phyloP scores from a whole-genome alignment of 2,113 vertebrate species.

The Mandrillus leucophaeus region DNA sequence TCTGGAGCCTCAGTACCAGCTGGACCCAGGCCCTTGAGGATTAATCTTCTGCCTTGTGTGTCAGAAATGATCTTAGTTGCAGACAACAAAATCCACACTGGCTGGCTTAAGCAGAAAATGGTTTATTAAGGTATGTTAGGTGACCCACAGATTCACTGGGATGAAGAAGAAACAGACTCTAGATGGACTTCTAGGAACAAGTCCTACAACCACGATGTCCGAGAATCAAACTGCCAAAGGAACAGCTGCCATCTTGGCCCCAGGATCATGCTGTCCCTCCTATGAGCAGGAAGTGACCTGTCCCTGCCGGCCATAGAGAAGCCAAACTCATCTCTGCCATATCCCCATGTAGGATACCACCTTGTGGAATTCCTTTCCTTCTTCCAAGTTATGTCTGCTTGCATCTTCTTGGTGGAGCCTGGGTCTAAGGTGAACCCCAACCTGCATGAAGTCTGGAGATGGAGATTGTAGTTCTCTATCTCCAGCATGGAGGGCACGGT shows the following conservation, averaged over 20 bases:
- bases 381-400: neutral
- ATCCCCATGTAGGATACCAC: neutral
- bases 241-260: neutral
- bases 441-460: neutral
- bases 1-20: neutral
- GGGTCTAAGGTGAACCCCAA: neutral
- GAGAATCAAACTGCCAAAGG: fast-evolving
- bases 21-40: too few species aligned
- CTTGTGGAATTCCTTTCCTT: neutral
- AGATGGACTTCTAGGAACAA: neutral
- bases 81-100: neutral
- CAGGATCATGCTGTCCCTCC: neutral
- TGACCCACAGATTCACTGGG: neutral
- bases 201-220: neutral
- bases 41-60: neutral
- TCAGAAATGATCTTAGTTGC: neutral
- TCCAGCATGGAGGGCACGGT: neutral
- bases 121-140: neutral
- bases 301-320: neutral
- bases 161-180: neutral
- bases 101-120: neutral
- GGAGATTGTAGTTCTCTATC: neutral
- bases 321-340: neutral
- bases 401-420: neutral
- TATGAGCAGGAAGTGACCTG: neutral